Base-by-base conservation (phyloP, 2,113 vertebrate genomes). In the Cebus imitator region DNA sequence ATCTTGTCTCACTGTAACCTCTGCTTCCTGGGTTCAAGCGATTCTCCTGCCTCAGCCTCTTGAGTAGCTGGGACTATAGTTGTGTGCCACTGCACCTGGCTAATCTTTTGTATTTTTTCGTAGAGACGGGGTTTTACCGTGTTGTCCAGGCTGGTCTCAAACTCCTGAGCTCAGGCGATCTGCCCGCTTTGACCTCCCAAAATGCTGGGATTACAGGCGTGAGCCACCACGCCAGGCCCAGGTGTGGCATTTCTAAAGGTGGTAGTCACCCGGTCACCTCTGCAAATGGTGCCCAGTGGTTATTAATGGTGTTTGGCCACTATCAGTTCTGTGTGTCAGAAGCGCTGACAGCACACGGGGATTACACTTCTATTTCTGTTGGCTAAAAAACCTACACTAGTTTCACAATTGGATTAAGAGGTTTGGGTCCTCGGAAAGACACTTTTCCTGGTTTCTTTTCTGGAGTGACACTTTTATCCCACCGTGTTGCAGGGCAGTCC, bases 251-350 rank as follows among this genome's bases (percentile, higher is more conserved):
- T 73, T 79, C 52, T 37, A 78, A 79, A 88, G 82, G n/a, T 20
- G 10, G 5, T 2, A 4, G 16, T 55, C 57, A 10, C 76, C 18
- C 2, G 8, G 16, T 55, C 57, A 13, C 76, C 18, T 18, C 3
- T 2, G 17, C 18, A 12, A 25, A 13, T 40, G 27, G 5, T 16
- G 6, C 9, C 7, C 12, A 16, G 7, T n/a, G 58, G 50, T 37
- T 16, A 3, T 58, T 32, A 88, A 18, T 6, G 8, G 32, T 0
- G 30, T 57, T 25, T 0, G 1, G 12, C 11, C 20, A 3, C 7
- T n/a, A 1, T 12, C 52, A 8, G 6, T 16, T 66, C 27, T 45
- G 12, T 11, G 55, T 13, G n/a, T 83, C 57, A 76, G 52, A 84
- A 58, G 76, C 5, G 14, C 18, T 14, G 16, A 1, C 2, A 8